A percentile compares a stretch with the other conserved stretches of the same genome.
Evolutionary conservation across 2,113 vertebrate genomes (phyloP).

Genomic region (Euleptes europaea): DNA sequence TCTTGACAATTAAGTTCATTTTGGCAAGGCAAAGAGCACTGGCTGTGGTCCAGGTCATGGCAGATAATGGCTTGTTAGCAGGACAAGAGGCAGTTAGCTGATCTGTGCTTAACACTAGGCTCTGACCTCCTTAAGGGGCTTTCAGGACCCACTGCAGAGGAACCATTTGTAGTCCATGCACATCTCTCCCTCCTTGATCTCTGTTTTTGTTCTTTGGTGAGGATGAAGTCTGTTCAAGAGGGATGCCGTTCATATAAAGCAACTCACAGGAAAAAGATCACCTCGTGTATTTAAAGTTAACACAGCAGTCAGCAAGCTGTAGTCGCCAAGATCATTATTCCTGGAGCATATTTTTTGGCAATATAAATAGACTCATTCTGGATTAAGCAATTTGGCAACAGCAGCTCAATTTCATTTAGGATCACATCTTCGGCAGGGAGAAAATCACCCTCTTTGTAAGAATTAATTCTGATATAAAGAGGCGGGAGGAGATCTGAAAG

Average conservation of each 20-base stretch:
- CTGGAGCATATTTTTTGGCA: not conserved
- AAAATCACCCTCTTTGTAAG: not conserved
- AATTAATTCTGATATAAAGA: not conserved
- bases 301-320: not conserved
- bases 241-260: not conserved
- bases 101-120: not conserved
- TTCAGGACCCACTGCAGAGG: not conserved
- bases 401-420: not conserved
- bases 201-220: not conserved
- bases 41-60: not conserved
- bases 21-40: not conserved
- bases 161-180: not conserved
- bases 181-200: not conserved
- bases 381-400: not conserved
- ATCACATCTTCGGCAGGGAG: not conserved
- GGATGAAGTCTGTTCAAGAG: too few relatives aligned
- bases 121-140: not conserved
- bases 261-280: not conserved
- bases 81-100: not conserved
- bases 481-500: not conserved
- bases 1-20: constrained; percentile 14
- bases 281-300: not conserved
- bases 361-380: not conserved
- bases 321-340: not conserved
- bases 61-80: not conserved